These are phyloP conservation scores for Maniola hyperantus DNA, from an alignment of 2,888 invertebrate species.

Conservation along the genomic window DNA sequence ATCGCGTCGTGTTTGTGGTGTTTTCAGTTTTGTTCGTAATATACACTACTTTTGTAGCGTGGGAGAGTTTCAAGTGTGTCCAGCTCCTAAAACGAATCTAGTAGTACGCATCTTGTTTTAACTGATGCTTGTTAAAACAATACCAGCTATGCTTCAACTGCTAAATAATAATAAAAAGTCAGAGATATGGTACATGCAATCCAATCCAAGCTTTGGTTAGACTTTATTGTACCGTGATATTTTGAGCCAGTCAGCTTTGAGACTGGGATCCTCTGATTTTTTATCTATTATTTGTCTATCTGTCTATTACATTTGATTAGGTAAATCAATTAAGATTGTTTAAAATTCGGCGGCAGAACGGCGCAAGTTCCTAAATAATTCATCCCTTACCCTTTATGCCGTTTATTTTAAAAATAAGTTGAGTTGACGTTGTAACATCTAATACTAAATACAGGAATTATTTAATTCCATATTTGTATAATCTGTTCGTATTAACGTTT, in stretches of 20 bases:
- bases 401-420: conserved; percentile 22
- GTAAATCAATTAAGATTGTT: not conserved
- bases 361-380: conserved; percentile 19
- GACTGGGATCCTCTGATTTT: not conserved
- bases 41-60: too few species aligned
- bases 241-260: not conserved
- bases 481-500: conserved; percentile 16
- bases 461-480: conserved; percentile 8
- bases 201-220: not conserved
- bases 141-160: not conserved
- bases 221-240: too few species aligned
- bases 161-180: not conserved
- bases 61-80: not conserved
- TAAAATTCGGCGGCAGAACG: conserved; percentile 15
- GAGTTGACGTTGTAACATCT: conserved; percentile 19
- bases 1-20: too few species aligned
- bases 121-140: not conserved
- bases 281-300: not conserved
- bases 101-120: not conserved
- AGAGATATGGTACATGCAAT: not conserved
- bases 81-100: not conserved
- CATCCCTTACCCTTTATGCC: conserved; percentile 27
- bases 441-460: conserved; percentile 1
- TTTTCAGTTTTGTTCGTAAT: too few species aligned
- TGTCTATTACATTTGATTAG: too few species aligned